A percentile compares a stretch with the other conserved stretches of the same genome.
These are phyloP conservation scores for Aegithalos caudatus DNA, from an alignment of 2,113 vertebrate genomes.

Conservation along the genomic window DNA sequence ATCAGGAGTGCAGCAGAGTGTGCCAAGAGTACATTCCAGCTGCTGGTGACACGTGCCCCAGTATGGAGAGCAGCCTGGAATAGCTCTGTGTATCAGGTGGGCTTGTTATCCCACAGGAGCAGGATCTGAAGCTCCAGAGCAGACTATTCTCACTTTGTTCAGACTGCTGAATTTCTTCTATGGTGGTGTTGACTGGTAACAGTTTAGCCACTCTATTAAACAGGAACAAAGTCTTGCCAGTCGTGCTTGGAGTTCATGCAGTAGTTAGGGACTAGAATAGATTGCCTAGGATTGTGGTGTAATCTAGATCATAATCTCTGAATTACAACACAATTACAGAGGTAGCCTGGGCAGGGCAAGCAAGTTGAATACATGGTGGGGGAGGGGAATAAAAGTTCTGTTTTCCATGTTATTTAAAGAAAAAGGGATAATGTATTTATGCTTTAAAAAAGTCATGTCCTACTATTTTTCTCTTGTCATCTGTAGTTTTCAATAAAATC, in stretches of 20 bases:
- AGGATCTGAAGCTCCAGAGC: background rate
- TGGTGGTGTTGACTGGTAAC: background rate
- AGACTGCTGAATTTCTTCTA: fast-evolving
- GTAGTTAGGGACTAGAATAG: background rate
- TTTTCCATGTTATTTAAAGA: background rate
- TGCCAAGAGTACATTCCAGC: background rate
- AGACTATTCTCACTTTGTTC: background rate
- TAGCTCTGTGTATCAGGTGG: background rate
- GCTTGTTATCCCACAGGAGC: background rate
- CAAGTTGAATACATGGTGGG: background rate
- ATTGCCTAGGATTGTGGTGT: background rate
- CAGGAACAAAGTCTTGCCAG: background rate
- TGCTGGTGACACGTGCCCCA: fast-evolving
- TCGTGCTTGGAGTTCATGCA: background rate
- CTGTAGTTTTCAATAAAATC: background rate
- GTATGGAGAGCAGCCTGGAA: background rate
- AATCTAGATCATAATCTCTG: background rate
- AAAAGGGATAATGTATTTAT: background rate
- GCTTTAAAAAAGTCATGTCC: background rate
- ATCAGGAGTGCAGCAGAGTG: background rate
- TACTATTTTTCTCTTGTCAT: background rate
- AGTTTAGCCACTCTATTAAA: background rate
- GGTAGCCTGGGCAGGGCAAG: background rate
- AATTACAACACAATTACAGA: background rate
- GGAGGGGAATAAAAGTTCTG: background rate